Percentiles rank a stretch among this genome's conserved stretches.
phyloP scores from a whole-genome alignment of 2,888 invertebrate genomes.

The Euzetes globulus region DNA sequence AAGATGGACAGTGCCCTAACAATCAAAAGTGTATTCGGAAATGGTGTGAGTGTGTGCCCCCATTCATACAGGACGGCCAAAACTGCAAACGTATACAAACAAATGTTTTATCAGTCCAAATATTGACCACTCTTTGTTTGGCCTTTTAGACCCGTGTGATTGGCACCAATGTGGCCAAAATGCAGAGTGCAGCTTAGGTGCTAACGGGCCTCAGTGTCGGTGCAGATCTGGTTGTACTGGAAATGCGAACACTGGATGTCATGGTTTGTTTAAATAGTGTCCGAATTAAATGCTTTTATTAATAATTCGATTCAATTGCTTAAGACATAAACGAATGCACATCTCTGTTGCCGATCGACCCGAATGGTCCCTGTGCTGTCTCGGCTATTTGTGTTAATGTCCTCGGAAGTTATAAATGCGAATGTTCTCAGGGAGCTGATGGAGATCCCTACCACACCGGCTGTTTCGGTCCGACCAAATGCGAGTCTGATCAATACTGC shows the following conservation, averaged over 20 bases:
- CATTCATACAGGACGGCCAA: constrained; percentile 70
- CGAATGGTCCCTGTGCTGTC: constrained; percentile 64
- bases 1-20: constrained; percentile 69
- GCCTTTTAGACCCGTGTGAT: constrained; percentile 74
- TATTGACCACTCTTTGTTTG: too few species aligned
- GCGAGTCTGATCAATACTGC: constrained; percentile 66
- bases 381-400: constrained; percentile 78
- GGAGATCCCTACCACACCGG: constrained; percentile 43
- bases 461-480: constrained; percentile 50
- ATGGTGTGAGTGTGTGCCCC: constrained; percentile 81
- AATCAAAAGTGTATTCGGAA: constrained; percentile 88
- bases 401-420: constrained; percentile 56
- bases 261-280: constrained; percentile 43
- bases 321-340: constrained; percentile 72
- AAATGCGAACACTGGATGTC: constrained; percentile 72
- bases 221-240: constrained; percentile 64
- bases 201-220: constrained; percentile 45
- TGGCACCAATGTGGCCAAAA: constrained; percentile 73
- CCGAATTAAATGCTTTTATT: background rate
- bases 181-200: constrained; percentile 52
- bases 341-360: constrained; percentile 41
- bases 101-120: background rate
- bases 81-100: constrained; percentile 66
- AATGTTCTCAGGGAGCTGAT: constrained; percentile 41
- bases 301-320: background rate